These are phyloP conservation scores for Peromyscus attwateri DNA, from an alignment of 2,797 vertebrate genomes.

Conservation along the genomic window DNA sequence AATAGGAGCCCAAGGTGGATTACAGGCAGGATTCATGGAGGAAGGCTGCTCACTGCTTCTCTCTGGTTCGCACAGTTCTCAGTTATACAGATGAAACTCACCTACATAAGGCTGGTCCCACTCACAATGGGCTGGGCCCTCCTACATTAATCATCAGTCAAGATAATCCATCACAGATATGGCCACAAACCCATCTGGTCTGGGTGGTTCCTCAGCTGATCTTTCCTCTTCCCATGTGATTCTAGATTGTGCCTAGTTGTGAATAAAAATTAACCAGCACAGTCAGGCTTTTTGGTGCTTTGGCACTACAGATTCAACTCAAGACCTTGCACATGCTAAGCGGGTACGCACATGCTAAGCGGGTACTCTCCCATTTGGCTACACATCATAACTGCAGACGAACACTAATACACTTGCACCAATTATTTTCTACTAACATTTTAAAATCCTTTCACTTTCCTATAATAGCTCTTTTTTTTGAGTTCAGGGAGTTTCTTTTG, in stretches of 20 bases:
- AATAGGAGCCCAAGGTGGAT: neutral
- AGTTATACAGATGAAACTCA: neutral
- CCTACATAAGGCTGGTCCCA: too few relatives aligned
- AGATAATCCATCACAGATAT: too few relatives aligned
- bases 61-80: neutral
- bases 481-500: neutral
- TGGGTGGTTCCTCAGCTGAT: neutral
- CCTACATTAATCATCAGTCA: neutral
- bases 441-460: neutral
- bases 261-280: neutral
- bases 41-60: neutral
- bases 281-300: neutral
- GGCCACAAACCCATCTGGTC: neutral
- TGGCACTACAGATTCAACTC: neutral
- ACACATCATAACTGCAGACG: neutral
- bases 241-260: neutral
- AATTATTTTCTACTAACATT: neutral
- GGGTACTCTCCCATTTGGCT: neutral
- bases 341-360: fast-evolving
- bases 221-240: neutral
- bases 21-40: neutral
- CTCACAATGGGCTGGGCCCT: neutral
- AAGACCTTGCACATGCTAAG: too few relatives aligned
- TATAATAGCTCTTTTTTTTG: neutral
- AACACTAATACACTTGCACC: neutral